Base-by-base conservation (phyloP, 1,140 invertebrate species). In the Orchesella cincta region DNA sequence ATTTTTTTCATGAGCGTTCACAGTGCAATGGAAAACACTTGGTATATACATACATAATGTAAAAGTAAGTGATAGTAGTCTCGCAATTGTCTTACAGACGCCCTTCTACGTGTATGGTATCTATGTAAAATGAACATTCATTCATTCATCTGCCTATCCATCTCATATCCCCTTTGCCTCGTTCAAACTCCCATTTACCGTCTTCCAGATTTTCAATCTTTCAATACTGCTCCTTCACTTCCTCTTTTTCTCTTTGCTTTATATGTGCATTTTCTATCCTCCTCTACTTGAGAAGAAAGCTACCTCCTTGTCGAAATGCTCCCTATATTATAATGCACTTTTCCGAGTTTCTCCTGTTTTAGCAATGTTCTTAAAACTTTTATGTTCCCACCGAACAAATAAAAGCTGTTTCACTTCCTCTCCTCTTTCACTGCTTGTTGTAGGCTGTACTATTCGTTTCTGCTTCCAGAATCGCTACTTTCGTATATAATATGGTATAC, bases 131-230 rank as follows among this genome's bases (percentile, higher is more conserved):
- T 57, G 52, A 3, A 57, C 52, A 57, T 57, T 57, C 23, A 57
- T 57, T 57, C 52, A 57, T 57, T 57, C 52, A 57, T 57, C 12
- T 57, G 12, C 23, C 52, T 57, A 57, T 57, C 52, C 52, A 57
- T 57, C 52, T 57, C 12, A 3, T 23, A 57, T 57, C 52, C 52
- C 52, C 23, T 57, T 57, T 57, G 52, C 52, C 52, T 57, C 52
- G 52, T 57, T 57, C 52, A 57, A 57, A 57, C 52, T 57, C 52
- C 52, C 52, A 57, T 57, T 57, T 57, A 5, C 52, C 52, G 52
- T 57, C 52, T 12, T 14, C 52, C 8, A 57, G 52, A 57, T 57
- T 57, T 57, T 57, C 52, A 57, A 57, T 57, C 52, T 57, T 57
- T 57, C 23, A 57, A 57, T 57, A 57, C 52, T 8, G 20, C 20